phyloP scores from a whole-genome alignment of 1,140 invertebrate species.

The Elysia chlorotica region DNA sequence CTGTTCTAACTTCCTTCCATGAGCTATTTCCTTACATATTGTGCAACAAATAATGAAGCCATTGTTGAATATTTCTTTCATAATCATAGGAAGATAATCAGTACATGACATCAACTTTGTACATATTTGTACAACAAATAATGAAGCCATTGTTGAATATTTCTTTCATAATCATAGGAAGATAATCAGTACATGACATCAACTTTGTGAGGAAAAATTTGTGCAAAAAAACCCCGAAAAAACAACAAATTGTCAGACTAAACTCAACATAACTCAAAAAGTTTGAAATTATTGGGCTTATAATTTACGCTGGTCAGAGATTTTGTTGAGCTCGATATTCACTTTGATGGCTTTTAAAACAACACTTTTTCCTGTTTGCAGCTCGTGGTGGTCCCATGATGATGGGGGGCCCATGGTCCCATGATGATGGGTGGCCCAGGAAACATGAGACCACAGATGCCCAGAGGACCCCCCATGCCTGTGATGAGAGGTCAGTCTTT shows the following conservation, averaged over 20 bases:
- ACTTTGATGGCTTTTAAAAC: background rate
- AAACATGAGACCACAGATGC: slow-evolving; percentile 12
- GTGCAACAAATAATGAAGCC: too few species aligned
- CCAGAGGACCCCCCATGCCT: background rate
- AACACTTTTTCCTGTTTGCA: background rate
- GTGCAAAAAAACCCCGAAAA: background rate
- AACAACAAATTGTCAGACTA: background rate
- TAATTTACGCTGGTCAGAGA: background rate
- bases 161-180: too few species aligned
- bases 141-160: too few species aligned
- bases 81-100: too few species aligned
- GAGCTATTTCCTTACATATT: too few species aligned
- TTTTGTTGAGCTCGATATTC: background rate
- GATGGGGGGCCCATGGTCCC: background rate
- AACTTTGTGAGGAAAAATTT: too few species aligned
- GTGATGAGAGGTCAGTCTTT: slow-evolving; percentile 14
- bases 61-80: too few species aligned
- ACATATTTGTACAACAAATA: too few species aligned
- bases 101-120: too few species aligned
- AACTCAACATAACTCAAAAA: background rate
- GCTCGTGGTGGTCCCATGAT: background rate
- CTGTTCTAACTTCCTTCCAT: too few species aligned
- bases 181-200: too few species aligned
- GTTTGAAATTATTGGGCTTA: background rate
- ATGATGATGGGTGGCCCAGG: slow-evolving; percentile 16